Conservation (phyloP, 2,888 invertebrate genomes). For the Didymodactylos carnosus region DNA sequence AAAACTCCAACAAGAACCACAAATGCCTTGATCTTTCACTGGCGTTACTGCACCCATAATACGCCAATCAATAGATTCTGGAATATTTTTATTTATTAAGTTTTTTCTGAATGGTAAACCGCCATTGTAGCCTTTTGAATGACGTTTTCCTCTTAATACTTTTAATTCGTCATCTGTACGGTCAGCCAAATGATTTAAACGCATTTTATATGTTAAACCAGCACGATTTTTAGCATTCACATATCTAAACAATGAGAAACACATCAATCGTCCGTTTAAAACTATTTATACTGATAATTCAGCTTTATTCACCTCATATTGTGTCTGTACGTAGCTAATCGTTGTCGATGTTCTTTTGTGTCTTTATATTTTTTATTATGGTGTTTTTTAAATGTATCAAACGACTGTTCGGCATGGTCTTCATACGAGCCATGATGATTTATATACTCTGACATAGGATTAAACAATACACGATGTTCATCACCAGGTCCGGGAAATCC, state of each 20-base stretch:
- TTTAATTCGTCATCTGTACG: slow-evolving; percentile 16
- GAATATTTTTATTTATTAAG: slow-evolving; percentile 39
- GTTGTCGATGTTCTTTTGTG: slow-evolving; percentile 46
- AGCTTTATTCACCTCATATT: no score
- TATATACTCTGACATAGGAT: slow-evolving; percentile 77
- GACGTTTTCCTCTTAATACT: slow-evolving; percentile 22
- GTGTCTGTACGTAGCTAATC: slow-evolving; percentile 61
- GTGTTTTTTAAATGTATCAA: slow-evolving; percentile 50
- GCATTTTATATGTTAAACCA: slow-evolving; percentile 49
- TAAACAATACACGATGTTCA: slow-evolving; percentile 40
- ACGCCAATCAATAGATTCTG: slow-evolving; percentile 68
- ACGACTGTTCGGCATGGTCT: slow-evolving; percentile 45
- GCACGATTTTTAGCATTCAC: slow-evolving; percentile 63
- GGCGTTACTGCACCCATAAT: slow-evolving; percentile 75
- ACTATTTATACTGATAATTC: no score
- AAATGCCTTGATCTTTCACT: slow-evolving; percentile 86
- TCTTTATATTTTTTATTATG: slow-evolving; percentile 51
- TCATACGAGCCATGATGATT: slow-evolving; percentile 41
- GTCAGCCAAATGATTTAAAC: slow-evolving; percentile 71
- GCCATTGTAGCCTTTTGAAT: slow-evolving; percentile 42
- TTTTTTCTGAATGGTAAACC: slow-evolving; percentile 51
- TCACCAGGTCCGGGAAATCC: slow-evolving; percentile 69
- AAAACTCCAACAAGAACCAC: slow-evolving; percentile 92
- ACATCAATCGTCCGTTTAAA: no score
- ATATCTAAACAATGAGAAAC: no score